Evolutionary conservation across 2,797 vertebrate genomes (phyloP), one percentile per base, ranked within the genome.

Genomic region (Erethizon dorsatum): DNA sequence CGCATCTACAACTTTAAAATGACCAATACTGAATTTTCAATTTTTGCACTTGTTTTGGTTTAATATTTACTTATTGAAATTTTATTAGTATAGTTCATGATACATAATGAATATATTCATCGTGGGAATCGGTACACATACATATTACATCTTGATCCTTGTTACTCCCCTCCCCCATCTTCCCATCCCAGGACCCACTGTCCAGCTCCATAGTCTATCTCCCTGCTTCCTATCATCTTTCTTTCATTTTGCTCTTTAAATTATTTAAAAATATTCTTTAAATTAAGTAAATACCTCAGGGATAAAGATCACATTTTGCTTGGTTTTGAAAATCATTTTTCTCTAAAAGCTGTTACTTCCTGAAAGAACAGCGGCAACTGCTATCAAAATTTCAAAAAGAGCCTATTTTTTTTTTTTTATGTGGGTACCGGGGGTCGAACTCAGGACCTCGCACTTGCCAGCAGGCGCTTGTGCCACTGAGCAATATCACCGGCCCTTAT

Each of bases 221-320:
- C 71, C 13, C 6, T 28, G 2, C 28, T 77, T 77, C 6, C 45
- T 77, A 75, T 6, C 41, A 75, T 28, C 45, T 47, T 73, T 24
- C 69, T 71, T 45, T 73, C 26, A 73, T 45, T 73, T 73, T 73
- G 37, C 41, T 73, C 71, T 73, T 73, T 73, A 73, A 73, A 47
- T 47, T 47, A 92, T 75, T 95, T 93, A 90, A 94, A 96, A 90
- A 79, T 89, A 89, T 69, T 78, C 69, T 82, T 67, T 89, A 94
- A 93, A 90, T 78, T 67, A 94, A 92, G 10, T 57, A 41, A 95
- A 63, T 11, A 73, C 26, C 83, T 92, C 45, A 95, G 37, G 47
- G 69, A 93, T 65, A 37, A 87, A 94, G 61, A 78, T 57, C n/a
- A 75, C 10, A 11, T 83, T 73, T 50, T 78, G 85, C 52, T 50